phyloP scores from a whole-genome alignment of 2,888 invertebrate species.

The Diogma glabrata region DNA sequence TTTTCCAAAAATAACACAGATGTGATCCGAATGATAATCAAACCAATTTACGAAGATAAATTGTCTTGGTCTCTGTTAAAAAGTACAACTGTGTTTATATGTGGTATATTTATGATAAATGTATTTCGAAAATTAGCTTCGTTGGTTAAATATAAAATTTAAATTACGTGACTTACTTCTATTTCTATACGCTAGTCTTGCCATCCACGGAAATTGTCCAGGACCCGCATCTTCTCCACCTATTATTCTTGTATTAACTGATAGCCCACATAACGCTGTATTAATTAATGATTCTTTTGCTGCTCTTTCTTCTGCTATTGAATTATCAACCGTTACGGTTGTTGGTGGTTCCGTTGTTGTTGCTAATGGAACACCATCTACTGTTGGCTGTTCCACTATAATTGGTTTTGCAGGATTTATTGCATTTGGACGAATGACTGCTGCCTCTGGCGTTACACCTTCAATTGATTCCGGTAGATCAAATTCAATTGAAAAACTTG shows the following conservation, averaged over 20 bases:
- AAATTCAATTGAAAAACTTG: constrained; percentile 25
- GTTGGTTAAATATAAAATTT: not conserved
- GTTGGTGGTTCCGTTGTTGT: not conserved
- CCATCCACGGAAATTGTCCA: constrained; percentile 50
- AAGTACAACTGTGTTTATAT: constrained; percentile 23
- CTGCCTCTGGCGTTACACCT: not conserved
- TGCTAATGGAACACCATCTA: not conserved
- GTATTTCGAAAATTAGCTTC: constrained; percentile 19
- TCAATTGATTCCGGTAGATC: constrained; percentile 14
- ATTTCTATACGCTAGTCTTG: constrained; percentile 35
- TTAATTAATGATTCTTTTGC: constrained; percentile 18
- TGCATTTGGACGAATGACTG: not conserved
- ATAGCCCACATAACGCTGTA: constrained; percentile 27
- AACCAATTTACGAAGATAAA: constrained; percentile 16
- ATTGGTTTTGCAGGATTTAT: not conserved
- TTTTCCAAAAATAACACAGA: too few species aligned
- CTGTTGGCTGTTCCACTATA: constrained; percentile 1
- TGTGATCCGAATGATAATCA: too few species aligned
- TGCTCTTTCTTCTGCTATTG: not conserved
- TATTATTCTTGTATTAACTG: constrained; percentile 32
- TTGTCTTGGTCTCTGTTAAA: constrained; percentile 21
- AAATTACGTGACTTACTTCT: constrained; percentile 27
- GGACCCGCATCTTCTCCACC: constrained; percentile 38
- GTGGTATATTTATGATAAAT: constrained; percentile 24
- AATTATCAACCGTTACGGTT: not conserved